Evolutionary conservation across 2,113 vertebrate genomes (phyloP).

Genomic region (Varanus salvator): DNA sequence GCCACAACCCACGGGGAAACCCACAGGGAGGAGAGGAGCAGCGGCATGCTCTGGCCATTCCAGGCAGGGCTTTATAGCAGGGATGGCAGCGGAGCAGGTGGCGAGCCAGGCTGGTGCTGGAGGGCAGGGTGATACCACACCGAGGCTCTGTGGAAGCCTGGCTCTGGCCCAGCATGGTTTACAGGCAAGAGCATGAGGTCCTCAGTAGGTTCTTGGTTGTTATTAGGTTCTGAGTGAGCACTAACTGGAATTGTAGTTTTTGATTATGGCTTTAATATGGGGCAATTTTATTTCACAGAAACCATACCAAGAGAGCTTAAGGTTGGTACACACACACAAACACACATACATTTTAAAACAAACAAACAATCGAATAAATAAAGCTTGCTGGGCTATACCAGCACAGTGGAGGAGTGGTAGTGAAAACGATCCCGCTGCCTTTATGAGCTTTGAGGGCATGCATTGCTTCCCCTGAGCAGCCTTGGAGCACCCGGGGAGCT

Average conservation of each 20-base stretch:
- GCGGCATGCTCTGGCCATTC: too few species aligned
- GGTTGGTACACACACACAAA: not conserved
- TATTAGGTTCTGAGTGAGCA: not conserved
- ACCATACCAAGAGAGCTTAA: not conserved
- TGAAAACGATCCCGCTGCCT: not conserved
- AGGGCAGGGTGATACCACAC: too few species aligned
- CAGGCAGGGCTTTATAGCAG: too few species aligned
- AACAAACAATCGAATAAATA: not conserved
- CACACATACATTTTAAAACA: too few species aligned
- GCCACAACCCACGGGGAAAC: too few species aligned
- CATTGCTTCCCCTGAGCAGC: too few species aligned
- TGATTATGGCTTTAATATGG: not conserved
- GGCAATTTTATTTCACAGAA: not conserved
- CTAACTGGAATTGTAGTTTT: not conserved
- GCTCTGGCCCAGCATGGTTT: too few species aligned
- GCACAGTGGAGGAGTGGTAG: not conserved
- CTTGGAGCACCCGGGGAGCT: not conserved
- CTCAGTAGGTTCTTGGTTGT: not conserved
- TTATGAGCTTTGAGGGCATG: too few species aligned
- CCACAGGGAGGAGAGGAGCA: too few species aligned
- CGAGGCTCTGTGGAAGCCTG: too few species aligned
- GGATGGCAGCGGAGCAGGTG: too few species aligned
- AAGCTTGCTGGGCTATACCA: not conserved
- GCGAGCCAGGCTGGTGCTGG: too few species aligned
- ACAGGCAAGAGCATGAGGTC: not conserved